Conservation (phyloP, 2,797 vertebrate species). For the Lepilemur septentrionalis region DNA sequence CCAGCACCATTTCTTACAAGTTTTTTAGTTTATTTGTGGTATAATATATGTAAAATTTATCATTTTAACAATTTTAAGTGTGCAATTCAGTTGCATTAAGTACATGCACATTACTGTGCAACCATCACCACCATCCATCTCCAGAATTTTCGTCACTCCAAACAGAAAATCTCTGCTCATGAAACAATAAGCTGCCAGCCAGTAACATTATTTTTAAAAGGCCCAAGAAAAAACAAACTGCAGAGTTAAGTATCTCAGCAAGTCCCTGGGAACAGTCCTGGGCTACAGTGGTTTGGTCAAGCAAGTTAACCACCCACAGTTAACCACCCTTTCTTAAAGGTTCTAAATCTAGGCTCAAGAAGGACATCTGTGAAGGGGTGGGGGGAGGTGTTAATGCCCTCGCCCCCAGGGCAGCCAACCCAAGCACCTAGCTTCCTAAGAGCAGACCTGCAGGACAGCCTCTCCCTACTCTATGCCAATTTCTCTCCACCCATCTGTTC, state of each 20-base stretch:
- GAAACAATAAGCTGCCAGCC: neutral
- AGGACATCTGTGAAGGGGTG: neutral
- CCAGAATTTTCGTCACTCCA: neutral
- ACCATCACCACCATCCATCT: neutral
- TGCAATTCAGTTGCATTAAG: neutral
- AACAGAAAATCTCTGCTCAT: neutral
- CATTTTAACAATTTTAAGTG: neutral
- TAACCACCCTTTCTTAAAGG: neutral
- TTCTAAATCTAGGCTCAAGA: neutral
- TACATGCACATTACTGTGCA: neutral
- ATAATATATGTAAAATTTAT: neutral
- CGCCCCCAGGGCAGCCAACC: neutral
- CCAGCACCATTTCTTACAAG: neutral
- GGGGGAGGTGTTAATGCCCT: rapidly evolving
- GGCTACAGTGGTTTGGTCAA: neutral
- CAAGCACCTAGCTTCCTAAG: neutral
- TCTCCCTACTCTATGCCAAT: rapidly evolving
- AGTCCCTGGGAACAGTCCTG: neutral
- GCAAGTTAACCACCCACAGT: neutral
- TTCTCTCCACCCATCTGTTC: neutral
- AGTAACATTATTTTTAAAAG: neutral
- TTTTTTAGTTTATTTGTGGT: neutral
- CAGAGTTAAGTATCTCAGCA: neutral
- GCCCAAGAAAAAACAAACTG: neutral
- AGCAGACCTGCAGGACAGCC: neutral